phyloP scores from a whole-genome alignment of 2,113 vertebrate species.

The Nycticryphes semicollaris region DNA sequence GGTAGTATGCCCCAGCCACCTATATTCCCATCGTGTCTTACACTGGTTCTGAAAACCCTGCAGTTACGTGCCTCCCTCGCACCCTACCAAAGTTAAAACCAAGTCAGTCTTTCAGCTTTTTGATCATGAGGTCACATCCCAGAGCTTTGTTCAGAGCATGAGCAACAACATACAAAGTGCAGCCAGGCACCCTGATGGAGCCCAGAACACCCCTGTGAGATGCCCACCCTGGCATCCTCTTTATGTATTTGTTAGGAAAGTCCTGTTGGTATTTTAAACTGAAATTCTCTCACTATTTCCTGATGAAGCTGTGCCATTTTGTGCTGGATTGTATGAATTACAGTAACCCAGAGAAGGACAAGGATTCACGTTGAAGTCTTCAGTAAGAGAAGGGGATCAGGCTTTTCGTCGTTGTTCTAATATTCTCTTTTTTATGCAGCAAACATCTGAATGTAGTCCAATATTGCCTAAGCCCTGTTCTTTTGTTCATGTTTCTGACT shows the following conservation, averaged over 20 bases:
- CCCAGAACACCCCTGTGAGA: background rate
- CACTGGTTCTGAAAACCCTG: background rate
- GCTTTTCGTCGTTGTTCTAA: background rate
- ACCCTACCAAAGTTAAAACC: background rate
- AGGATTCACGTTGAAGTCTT: background rate
- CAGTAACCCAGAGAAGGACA: background rate
- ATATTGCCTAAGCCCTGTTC: background rate
- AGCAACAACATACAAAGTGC: background rate
- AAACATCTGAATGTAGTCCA: background rate
- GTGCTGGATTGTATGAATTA: background rate
- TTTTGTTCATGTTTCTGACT: background rate
- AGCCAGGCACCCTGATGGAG: accelerated
- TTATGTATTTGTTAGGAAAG: background rate
- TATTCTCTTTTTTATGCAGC: background rate
- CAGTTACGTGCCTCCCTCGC: background rate
- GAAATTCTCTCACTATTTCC: background rate
- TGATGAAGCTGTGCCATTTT: background rate
- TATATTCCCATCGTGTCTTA: background rate
- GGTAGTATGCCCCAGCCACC: background rate
- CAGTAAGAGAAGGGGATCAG: background rate
- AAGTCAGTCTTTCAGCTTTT: background rate
- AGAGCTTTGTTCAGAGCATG: background rate
- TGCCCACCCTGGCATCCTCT: background rate
- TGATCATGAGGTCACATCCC: background rate
- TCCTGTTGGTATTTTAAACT: background rate